A percentile compares a stretch with the other conserved stretches of the same genome.
These are phyloP conservation scores for Halcyon malimbica DNA, from an alignment of 2,113 vertebrate genomes.

Conservation along the genomic window DNA sequence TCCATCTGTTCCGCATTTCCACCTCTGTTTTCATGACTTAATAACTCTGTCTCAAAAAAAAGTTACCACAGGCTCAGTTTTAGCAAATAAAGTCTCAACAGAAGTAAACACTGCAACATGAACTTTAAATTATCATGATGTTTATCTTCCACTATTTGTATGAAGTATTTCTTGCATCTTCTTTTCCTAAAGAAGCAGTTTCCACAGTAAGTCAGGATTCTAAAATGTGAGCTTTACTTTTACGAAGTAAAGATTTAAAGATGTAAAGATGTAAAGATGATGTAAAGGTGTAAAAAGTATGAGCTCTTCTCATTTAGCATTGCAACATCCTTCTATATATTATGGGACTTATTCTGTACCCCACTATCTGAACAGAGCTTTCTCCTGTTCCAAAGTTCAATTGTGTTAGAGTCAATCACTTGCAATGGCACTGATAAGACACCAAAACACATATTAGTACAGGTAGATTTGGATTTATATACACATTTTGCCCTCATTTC, in stretches of 20 bases:
- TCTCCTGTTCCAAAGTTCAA: not conserved
- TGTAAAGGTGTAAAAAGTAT: not conserved
- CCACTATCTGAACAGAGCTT: not conserved
- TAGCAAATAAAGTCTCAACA: slow-evolving; percentile 5
- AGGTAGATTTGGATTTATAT: not conserved
- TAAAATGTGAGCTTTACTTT: not conserved
- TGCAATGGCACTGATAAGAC: not conserved
- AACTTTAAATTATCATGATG: not conserved
- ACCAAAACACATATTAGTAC: not conserved
- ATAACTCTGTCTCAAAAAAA: not conserved
- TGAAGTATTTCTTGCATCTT: not conserved
- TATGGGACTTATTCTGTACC: not conserved
- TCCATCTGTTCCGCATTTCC: slow-evolving; percentile 12
- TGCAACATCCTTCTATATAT: not conserved
- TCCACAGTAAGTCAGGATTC: not conserved
- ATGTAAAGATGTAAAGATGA: not conserved
- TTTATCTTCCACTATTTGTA: slow-evolving; percentile 14
- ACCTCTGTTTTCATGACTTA: not conserved
- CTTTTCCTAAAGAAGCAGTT: not conserved
- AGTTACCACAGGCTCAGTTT: not conserved
- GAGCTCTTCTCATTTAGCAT: not conserved
- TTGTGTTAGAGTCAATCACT: not conserved
- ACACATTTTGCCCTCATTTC: not conserved
- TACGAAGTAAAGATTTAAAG: not conserved
- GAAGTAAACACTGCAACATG: slow-evolving; percentile 12